Evolutionary conservation across 2,888 invertebrate species (phyloP).

Genomic region (Heliconius charithonia): DNA sequence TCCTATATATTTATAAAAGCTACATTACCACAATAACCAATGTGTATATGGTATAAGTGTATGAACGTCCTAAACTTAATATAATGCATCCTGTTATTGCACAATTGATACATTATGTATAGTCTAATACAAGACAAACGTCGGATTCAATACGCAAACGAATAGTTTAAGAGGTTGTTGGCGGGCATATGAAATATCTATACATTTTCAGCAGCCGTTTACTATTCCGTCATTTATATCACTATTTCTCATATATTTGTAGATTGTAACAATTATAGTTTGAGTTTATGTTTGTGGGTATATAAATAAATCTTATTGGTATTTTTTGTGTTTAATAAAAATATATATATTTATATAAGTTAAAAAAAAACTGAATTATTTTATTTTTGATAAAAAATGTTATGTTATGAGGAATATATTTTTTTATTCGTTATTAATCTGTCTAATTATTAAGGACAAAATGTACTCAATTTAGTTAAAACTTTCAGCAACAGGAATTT

Average conservation of each 20-base stretch:
- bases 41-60: conserved; percentile 1
- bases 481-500: no score
- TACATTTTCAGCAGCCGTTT: conserved; percentile 47
- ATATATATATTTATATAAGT: neutral
- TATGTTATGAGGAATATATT: no score
- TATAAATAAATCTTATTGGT: no score
- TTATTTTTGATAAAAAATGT: neutral
- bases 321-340: no score
- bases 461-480: no score
- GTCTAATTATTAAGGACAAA: no score
- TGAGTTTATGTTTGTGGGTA: conserved; percentile 2
- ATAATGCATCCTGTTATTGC: conserved; percentile 49
- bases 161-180: conserved; percentile 61
- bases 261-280: neutral
- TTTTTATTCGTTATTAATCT: no score
- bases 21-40: no score
- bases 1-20: no score
- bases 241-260: conserved; percentile 29
- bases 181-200: conserved; percentile 49
- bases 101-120: conserved; percentile 52
- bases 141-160: conserved; percentile 56
- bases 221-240: conserved; percentile 41
- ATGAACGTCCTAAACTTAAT: conserved; percentile 32
- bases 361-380: neutral
- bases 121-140: conserved; percentile 49